Evolutionary conservation across 2,888 invertebrate genomes (phyloP).

Genomic region (Alitta virens): DNA sequence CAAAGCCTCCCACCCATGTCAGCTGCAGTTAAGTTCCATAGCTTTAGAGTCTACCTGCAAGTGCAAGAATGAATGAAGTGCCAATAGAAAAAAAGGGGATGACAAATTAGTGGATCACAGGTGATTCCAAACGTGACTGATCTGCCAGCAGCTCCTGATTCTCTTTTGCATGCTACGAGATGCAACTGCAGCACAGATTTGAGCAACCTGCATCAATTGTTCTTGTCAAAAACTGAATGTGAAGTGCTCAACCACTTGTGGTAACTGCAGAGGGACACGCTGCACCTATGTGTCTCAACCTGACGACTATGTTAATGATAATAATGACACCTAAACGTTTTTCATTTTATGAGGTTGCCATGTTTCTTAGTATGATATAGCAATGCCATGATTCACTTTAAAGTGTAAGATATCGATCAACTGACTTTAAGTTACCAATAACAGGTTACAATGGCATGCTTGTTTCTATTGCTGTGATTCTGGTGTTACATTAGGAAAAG

Average conservation of each 20-base stretch:
- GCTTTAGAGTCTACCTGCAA: slow-evolving; percentile 29
- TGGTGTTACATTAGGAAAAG: too few relatives aligned
- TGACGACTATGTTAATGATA: background rate
- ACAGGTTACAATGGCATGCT: too few relatives aligned
- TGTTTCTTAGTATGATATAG: too few relatives aligned
- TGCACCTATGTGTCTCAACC: background rate
- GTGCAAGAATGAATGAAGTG: slow-evolving; percentile 27
- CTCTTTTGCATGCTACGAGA: slow-evolving; percentile 25
- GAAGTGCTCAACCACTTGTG: slow-evolving; percentile 19
- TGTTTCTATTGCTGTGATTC: too few relatives aligned
- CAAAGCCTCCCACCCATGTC: slow-evolving; percentile 32
- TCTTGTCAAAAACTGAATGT: slow-evolving; percentile 11
- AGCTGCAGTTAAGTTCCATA: slow-evolving; percentile 29
- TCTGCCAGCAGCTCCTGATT: slow-evolving; percentile 27
- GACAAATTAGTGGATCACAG: slow-evolving; percentile 16
- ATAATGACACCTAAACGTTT: too few relatives aligned
- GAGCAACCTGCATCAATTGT: slow-evolving; percentile 22
- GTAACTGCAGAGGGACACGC: slow-evolving; percentile 14
- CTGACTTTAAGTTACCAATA: too few relatives aligned
- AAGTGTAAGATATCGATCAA: too few relatives aligned
- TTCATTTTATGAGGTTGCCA: too few relatives aligned
- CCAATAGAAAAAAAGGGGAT: slow-evolving; percentile 28
- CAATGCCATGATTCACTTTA: too few relatives aligned
- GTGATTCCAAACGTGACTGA: slow-evolving; percentile 14
- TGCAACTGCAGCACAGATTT: slow-evolving; percentile 29